Evolutionary conservation across 2,797 vertebrate genomes (phyloP), one percentile per base, ranked within the genome.

Genomic region (Calcarius lapponicus): DNA sequence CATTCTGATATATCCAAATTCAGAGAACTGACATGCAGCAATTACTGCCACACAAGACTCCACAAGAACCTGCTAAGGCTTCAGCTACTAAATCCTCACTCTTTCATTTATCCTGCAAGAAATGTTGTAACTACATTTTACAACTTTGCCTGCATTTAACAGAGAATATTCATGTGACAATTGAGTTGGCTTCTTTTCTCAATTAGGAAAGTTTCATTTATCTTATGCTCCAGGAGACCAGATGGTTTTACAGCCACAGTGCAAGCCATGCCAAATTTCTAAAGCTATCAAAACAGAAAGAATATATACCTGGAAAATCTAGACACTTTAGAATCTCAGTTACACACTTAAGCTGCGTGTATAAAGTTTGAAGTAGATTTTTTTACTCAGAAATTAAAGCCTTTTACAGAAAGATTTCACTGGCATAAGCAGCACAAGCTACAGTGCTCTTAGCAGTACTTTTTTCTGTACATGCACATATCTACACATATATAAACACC

Each of bases 301-400:
- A 76, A 96, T 93, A 95, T 88, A 66, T 78, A 95, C 93, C 94
- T 94, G 80, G n/a, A 74, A 80, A 87, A 60, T 13, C 45, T 31
- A 88, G 28, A 82, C 19, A 72, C 29, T 79, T n/a, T 45, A 38
- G 28, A 73, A 26, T 72, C 14, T 66, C 51, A 60, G n/a, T 74
- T 47, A 81, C 89, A 94, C 65, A 72, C 65, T 70, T 53, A 25
- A 71, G 12, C 17, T 70, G 17, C 47, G 57, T 61, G 53, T 14
- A 74, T 61, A 7, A 45, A 80, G 61, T 40, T 2, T 70, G 66
- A 89, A 71, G 42, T 2, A 60, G 32, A 54, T 47, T 61, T 90
- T 90, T 69, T 73, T 38, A 1, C 48, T 84, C 14, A n/a, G 20
- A 92, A 93, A 48, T 54, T 62, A 84, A 86, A 93, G 60, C 26